A percentile compares a stretch with the other conserved stretches of the same genome.
These are phyloP conservation scores for Percopsis omiscomaycus DNA, from an alignment of 2,797 vertebrate species.

Conservation along the genomic window DNA sequence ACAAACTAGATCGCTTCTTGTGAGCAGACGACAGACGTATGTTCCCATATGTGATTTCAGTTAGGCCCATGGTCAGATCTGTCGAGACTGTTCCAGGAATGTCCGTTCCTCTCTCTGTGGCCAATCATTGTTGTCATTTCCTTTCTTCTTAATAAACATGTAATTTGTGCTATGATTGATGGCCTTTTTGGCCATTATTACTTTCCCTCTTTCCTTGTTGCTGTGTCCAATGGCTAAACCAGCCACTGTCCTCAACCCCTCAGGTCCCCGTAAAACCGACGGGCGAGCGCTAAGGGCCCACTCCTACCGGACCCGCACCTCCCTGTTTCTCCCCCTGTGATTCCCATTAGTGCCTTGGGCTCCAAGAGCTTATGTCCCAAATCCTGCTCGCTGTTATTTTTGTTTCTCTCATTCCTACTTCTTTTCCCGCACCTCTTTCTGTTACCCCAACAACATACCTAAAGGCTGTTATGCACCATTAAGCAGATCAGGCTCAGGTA, in stretches of 20 bases:
- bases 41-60: constrained; percentile 38
- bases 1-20: constrained; percentile 18
- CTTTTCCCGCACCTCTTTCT: constrained; percentile 14
- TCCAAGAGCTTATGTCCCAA: constrained; percentile 56
- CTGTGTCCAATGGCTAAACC: constrained; percentile 60
- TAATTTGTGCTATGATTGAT: constrained; percentile 62
- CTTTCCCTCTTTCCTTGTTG: constrained; percentile 41
- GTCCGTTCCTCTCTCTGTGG: constrained; percentile 33
- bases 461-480: constrained; percentile 51
- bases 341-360: constrained; percentile 73
- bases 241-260: constrained; percentile 43
- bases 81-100: constrained; percentile 17
- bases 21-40: constrained; percentile 16
- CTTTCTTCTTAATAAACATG: constrained; percentile 63
- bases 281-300: constrained; percentile 43
- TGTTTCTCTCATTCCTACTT: constrained; percentile 22
- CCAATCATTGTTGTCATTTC: constrained; percentile 45
- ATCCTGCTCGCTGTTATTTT: constrained; percentile 49
- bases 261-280: constrained; percentile 62
- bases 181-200: constrained; percentile 49
- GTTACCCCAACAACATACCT: constrained; percentile 25
- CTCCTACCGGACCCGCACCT: constrained; percentile 38
- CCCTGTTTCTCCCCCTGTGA: constrained; percentile 61
- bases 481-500: constrained; percentile 62
- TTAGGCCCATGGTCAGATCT: constrained; percentile 28